phyloP scores from a whole-genome alignment of 2,797 vertebrate species.

The Rhinichthys osculus region DNA sequence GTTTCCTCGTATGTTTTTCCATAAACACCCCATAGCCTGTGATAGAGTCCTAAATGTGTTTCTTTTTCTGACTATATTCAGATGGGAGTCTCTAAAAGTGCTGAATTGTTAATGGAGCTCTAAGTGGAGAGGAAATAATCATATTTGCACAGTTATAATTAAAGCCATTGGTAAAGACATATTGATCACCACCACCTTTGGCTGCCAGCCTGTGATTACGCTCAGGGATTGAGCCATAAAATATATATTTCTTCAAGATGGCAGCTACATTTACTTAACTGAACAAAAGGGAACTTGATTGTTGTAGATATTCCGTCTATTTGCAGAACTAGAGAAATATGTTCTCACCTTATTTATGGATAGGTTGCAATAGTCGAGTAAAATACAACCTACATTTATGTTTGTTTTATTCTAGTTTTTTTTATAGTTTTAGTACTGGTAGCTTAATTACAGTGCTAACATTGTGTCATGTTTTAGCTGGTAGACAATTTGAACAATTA shows the following conservation, averaged over 20 bases:
- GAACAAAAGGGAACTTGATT: conserved; percentile 2
- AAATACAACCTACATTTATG: not conserved
- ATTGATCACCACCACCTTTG: conserved; percentile 53
- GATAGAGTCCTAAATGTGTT: conserved; percentile 14
- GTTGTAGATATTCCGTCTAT: not conserved
- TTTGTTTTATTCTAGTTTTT: not conserved
- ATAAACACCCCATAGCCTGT: conserved; percentile 14
- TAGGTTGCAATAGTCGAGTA: not conserved
- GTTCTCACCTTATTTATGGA: not conserved
- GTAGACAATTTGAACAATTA: not conserved
- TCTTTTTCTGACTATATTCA: conserved; percentile 15
- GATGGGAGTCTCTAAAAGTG: conserved; percentile 12
- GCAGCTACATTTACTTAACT: conserved; percentile 12
- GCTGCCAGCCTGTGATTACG: conserved; percentile 34
- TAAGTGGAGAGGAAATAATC: conserved; percentile 58
- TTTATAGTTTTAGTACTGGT: not conserved
- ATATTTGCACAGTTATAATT: conserved; percentile 58
- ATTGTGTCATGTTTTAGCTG: not conserved
- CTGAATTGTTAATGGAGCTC: conserved; percentile 45
- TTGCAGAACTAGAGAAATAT: not conserved
- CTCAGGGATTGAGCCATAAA: conserved; percentile 31
- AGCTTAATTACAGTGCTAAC: not conserved
- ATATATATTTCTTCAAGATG: conserved; percentile 10
- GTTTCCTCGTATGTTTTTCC: not conserved
- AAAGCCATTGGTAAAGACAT: conserved; percentile 54